Evolutionary conservation across 2,888 invertebrate genomes (phyloP), one percentile per base, ranked within the genome.

Genomic region (Himalopsyche anomala): DNA sequence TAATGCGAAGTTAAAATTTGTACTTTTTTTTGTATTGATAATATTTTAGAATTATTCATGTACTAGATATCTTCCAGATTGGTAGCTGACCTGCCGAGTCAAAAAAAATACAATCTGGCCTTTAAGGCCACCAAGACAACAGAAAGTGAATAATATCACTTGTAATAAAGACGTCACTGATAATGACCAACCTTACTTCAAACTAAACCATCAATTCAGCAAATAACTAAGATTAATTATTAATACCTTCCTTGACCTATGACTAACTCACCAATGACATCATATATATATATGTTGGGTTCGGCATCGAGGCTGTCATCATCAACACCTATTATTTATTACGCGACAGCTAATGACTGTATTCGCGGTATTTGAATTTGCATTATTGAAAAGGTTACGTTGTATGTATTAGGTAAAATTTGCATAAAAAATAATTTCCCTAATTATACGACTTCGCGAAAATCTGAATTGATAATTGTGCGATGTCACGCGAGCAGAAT

Each of bases 361-460:
- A 5, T 62, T 62, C 62, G 8, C 62, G 62, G 62, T 62, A 62
- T 62, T 62, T 62, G 62, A 62, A 62, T 62, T 62, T 62, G 19
- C 62, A 62, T 62, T 19, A 19, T 19, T 62, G 3, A 62, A 62
- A 62, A 62, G 62, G 62, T 62, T 19, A 62, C 62, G 9, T 19
- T 62, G n/a, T 56, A n/a, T 19, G 0, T 19, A 9, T 19, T 19
- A 62, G 2, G 19, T 8, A 4, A 62, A n/a, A 62, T 62, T 62
- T 62, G 62, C 19, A 62, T 19, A 19, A 62, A 62, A 62, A 62
- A 19, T 62, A 19, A n/a, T 62, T 19, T 28, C 4, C 62, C n/a
- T n/a, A 19, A 62, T 19, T 62, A 19, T 9, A 19, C 19, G 28
- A 11, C 28, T 62, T 62, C 28, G 62, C 19, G 15, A 62, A 62